Percentiles rank a stretch among this genome's conserved stretches.
phyloP scores from a whole-genome alignment of 2,113 vertebrate genomes.

The Leptosomus discolor region DNA sequence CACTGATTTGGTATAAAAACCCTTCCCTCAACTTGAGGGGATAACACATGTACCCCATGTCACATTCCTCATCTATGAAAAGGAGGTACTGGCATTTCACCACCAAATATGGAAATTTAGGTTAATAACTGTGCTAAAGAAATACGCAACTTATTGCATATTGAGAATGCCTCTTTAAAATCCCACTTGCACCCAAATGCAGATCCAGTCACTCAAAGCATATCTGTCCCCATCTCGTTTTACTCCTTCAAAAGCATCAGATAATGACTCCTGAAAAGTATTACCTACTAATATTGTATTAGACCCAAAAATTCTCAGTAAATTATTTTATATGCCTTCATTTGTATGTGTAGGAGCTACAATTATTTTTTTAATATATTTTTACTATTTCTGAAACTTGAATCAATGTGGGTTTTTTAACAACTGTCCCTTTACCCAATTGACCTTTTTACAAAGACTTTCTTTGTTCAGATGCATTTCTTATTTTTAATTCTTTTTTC shows the following conservation, averaged over 20 bases:
- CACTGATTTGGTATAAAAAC: not conserved
- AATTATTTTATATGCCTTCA: not conserved
- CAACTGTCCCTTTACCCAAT: not conserved
- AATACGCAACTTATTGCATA: not conserved
- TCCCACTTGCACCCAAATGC: not conserved
- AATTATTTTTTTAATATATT: not conserved
- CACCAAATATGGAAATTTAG: not conserved
- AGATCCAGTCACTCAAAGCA: not conserved
- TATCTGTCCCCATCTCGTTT: not conserved
- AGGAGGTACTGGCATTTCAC: not conserved
- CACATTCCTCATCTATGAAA: not conserved
- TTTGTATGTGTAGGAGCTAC: not conserved
- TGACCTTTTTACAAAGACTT: constrained; percentile 9
- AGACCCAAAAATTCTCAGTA: not conserved
- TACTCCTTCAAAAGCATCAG: not conserved
- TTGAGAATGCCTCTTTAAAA: not conserved
- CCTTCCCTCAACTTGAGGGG: not conserved
- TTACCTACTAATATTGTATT: not conserved
- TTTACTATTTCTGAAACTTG: not conserved
- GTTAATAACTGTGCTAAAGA: not conserved
- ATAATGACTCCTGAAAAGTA: not conserved
- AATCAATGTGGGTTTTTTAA: not conserved
- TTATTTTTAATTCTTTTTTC: not conserved
- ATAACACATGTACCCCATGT: accelerated
- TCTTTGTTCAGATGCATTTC: not conserved